These are phyloP conservation scores for Pseudanteris insignis DNA, from an alignment of 2,888 invertebrate genomes.

Conservation along the genomic window DNA sequence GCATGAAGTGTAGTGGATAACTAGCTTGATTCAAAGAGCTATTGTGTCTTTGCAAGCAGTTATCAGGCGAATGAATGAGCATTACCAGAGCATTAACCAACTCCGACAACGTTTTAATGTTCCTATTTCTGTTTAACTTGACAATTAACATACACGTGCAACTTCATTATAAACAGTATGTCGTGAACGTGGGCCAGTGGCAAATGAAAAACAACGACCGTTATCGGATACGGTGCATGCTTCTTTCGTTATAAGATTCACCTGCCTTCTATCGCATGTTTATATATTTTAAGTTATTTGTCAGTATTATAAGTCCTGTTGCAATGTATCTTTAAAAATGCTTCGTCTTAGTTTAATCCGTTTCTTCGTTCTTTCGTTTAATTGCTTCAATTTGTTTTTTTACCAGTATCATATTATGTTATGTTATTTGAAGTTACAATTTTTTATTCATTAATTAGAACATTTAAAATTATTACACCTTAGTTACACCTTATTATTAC, in stretches of 20 bases:
- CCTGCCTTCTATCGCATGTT: slow-evolving; percentile 40
- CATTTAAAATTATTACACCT: too few species aligned
- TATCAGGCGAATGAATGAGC: slow-evolving; percentile 54
- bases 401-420: too few species aligned
- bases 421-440: neutral
- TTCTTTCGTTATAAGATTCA: slow-evolving; percentile 40
- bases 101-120: slow-evolving; percentile 51
- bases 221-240: slow-evolving; percentile 25
- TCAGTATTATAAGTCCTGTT: slow-evolving; percentile 8
- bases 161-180: slow-evolving; percentile 55
- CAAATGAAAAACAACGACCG: slow-evolving; percentile 46
- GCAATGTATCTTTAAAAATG: neutral
- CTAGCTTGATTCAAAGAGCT: slow-evolving; percentile 54
- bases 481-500: too few species aligned
- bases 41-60: slow-evolving; percentile 52
- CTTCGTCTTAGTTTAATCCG: too few species aligned
- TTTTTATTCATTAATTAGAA: too few species aligned
- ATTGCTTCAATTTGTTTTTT: too few species aligned
- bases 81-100: slow-evolving; percentile 53
- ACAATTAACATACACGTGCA: slow-evolving; percentile 42
- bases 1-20: slow-evolving; percentile 43
- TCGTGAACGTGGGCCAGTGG: slow-evolving; percentile 38
- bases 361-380: slow-evolving; percentile 1
- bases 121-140: slow-evolving; percentile 59
- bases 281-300: too few species aligned